Conservation (phyloP, 2,888 invertebrate genomes). For the Ferdinandea cuprea region DNA sequence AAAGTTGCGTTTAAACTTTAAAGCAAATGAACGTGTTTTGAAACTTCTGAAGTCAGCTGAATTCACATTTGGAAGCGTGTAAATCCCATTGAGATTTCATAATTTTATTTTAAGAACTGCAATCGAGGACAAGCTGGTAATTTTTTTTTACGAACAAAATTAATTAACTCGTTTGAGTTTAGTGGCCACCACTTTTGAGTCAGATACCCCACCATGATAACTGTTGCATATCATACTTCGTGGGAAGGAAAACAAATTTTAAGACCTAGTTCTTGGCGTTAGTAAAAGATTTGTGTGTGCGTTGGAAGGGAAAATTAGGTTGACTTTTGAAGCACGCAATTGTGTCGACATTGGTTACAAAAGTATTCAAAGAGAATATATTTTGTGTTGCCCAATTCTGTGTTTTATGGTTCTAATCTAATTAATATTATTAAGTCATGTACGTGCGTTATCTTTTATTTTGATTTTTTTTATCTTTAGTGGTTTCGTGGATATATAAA, state of each 20-base stretch:
- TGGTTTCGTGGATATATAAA: too few relatives aligned
- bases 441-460: too few relatives aligned
- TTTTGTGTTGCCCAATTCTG: constrained; percentile 11
- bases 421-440: too few relatives aligned
- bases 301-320: constrained; percentile 12
- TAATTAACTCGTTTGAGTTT: constrained; percentile 12
- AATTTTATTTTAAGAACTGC: constrained; percentile 39
- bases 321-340: constrained; percentile 8
- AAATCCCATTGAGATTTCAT: constrained; percentile 30
- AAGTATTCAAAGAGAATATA: constrained; percentile 1
- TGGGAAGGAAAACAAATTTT: constrained; percentile 19
- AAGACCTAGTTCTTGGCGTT: constrained; percentile 1
- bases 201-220: not conserved
- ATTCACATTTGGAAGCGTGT: constrained; percentile 18
- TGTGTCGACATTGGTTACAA: not conserved
- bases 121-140: not conserved
- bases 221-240: constrained; percentile 9
- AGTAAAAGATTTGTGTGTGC: not conserved
- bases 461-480: too few relatives aligned
- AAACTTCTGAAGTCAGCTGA: constrained; percentile 3
- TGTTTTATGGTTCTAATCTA: constrained; percentile 39
- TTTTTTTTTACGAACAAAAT: constrained; percentile 1
- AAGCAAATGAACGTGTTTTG: not conserved
- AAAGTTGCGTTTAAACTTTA: constrained; percentile 5
- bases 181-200: constrained; percentile 11